Percentiles rank a stretch among this genome's conserved stretches.
Evolutionary conservation across 2,113 vertebrate species (phyloP).

Genomic region (Pteronura brasiliensis): DNA sequence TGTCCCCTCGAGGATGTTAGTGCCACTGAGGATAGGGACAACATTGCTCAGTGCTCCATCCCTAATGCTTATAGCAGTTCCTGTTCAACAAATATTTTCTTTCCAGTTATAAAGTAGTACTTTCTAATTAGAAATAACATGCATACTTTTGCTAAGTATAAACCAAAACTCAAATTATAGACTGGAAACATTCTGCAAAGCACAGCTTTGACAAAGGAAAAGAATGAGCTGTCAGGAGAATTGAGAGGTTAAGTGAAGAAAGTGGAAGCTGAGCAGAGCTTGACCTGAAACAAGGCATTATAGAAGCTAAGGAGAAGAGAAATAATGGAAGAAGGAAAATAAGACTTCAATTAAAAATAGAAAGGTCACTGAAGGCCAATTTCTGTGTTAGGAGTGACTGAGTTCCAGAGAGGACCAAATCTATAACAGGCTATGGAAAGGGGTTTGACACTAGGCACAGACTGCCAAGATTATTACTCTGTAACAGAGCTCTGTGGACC

Average conservation of each 20-base stretch:
- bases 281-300: not conserved
- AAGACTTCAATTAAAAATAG: slow-evolving; percentile 66
- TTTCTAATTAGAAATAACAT: slow-evolving; percentile 31
- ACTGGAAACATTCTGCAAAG: slow-evolving; percentile 22
- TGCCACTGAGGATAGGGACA: not conserved
- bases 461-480: slow-evolving; percentile 7
- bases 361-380: slow-evolving; percentile 63
- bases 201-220: slow-evolving; percentile 28
- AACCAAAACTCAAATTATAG: not conserved
- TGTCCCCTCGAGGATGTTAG: not conserved
- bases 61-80: not conserved
- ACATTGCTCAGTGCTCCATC: not conserved
- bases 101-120: not conserved
- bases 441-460: not conserved
- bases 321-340: slow-evolving; percentile 49
- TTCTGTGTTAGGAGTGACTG: not conserved
- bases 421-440: not conserved
- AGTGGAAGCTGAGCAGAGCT: not conserved
- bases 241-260: slow-evolving; percentile 52
- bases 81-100: not conserved
- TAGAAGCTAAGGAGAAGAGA: not conserved
- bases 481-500: slow-evolving; percentile 3
- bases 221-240: slow-evolving; percentile 35
- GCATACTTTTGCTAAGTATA: not conserved
- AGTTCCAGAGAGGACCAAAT: slow-evolving; percentile 7